Conservation (phyloP, 37 sponge, comb jelly and placozoan species). For the Hormiphora californensis region DNA sequence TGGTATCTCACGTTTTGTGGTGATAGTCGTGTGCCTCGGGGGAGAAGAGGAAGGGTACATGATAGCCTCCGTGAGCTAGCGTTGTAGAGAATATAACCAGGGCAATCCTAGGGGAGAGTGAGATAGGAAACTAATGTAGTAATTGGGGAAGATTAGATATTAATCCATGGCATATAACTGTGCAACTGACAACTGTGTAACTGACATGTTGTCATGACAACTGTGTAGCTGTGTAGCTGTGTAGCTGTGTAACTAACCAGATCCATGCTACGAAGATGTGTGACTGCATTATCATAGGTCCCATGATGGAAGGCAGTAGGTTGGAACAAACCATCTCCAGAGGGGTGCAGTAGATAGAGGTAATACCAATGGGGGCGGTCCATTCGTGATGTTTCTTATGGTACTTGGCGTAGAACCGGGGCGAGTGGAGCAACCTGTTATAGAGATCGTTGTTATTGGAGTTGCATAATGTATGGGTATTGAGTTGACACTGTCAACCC, state of each 20-base stretch:
- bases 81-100: slow-evolving; percentile 68
- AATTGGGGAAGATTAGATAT: no score
- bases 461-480: neutral
- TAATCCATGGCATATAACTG: no score
- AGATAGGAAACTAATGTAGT: no score
- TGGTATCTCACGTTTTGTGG: slow-evolving; percentile 69
- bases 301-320: slow-evolving; percentile 59
- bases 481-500: neutral
- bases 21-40: slow-evolving; percentile 92
- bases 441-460: neutral
- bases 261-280: slow-evolving; percentile 73
- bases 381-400: slow-evolving; percentile 96
- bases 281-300: slow-evolving; percentile 67
- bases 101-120: slow-evolving; percentile 37
- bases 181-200: no score
- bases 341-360: slow-evolving; percentile 76
- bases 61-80: slow-evolving; percentile 81
- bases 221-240: no score
- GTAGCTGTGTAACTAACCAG: slow-evolving; percentile 61
- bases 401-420: slow-evolving; percentile 66
- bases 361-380: slow-evolving; percentile 74
- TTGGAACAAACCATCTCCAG: slow-evolving; percentile 73
- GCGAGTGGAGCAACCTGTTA: slow-evolving; percentile 69
- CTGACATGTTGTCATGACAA: no score
- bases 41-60: slow-evolving; percentile 88